Evolutionary conservation across 53 echinoderm and acorn worm species (phyloP).

Genomic region (Pentamera pediparva): DNA sequence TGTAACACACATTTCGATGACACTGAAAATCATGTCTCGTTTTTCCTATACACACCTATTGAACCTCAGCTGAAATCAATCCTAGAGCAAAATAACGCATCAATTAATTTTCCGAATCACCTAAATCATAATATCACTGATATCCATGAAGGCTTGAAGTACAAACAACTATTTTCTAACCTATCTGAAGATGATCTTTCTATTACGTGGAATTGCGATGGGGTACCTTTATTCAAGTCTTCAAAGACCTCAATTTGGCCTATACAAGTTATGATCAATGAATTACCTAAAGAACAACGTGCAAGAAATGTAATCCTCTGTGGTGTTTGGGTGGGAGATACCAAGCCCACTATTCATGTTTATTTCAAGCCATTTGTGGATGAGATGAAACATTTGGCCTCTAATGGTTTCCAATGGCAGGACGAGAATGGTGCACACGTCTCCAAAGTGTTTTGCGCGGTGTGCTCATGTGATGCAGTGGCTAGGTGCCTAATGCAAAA

Average conservation of each 20-base stretch:
- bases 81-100: neutral
- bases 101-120: neutral
- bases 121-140: neutral
- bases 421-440: neutral
- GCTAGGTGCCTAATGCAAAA: slow-evolving; percentile 33
- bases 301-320: slow-evolving; percentile 32
- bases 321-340: slow-evolving; percentile 48
- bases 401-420: slow-evolving; percentile 12
- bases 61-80: slow-evolving; percentile 11
- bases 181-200: slow-evolving; percentile 19
- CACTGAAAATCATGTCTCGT: neutral
- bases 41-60: neutral
- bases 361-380: slow-evolving; percentile 42
- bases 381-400: slow-evolving; percentile 26
- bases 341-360: slow-evolving; percentile 31
- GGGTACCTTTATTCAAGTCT: slow-evolving; percentile 54
- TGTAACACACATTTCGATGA: neutral
- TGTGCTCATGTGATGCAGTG: slow-evolving; percentile 44
- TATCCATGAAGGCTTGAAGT: neutral
- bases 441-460: slow-evolving; percentile 21
- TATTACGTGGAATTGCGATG: slow-evolving; percentile 42
- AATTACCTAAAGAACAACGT: slow-evolving; percentile 39
- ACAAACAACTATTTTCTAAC: neutral
- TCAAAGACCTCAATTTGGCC: slow-evolving; percentile 54
- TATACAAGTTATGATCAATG: slow-evolving; percentile 34